Evolutionary conservation across 2,797 vertebrate species (phyloP).

Genomic region (Platalea minor): DNA sequence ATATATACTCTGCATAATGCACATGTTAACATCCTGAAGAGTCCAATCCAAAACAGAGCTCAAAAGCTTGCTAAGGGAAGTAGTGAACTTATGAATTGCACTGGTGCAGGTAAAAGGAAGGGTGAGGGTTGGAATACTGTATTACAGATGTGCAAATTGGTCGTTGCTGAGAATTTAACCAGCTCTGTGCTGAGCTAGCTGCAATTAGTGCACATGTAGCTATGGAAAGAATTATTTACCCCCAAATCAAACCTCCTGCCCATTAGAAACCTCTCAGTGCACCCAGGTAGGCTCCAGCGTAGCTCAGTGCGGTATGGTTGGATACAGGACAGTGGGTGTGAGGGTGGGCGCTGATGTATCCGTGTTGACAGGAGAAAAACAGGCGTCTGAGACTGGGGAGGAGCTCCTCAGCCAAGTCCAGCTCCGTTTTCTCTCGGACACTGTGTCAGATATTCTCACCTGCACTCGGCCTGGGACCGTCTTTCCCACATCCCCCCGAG

Average conservation of each 20-base stretch:
- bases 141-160: neutral
- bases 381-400: rapidly evolving
- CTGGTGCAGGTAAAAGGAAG: neutral
- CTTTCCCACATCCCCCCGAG: neutral
- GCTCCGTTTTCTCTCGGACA: neutral
- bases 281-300: rapidly evolving
- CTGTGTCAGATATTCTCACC: rapidly evolving
- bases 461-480: neutral
- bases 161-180: neutral
- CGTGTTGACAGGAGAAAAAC: neutral
- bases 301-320: rapidly evolving
- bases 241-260: neutral
- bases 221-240: neutral
- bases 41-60: neutral
- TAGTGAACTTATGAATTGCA: neutral
- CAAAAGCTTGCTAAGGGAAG: neutral
- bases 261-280: rapidly evolving
- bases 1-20: neutral
- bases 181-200: neutral
- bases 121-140: neutral
- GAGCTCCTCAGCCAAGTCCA: neutral
- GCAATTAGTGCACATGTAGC: neutral
- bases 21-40: neutral
- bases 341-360: neutral
- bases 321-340: neutral